Conservation (phyloP, 2,797 vertebrate genomes). For the Zalophus californianus region DNA sequence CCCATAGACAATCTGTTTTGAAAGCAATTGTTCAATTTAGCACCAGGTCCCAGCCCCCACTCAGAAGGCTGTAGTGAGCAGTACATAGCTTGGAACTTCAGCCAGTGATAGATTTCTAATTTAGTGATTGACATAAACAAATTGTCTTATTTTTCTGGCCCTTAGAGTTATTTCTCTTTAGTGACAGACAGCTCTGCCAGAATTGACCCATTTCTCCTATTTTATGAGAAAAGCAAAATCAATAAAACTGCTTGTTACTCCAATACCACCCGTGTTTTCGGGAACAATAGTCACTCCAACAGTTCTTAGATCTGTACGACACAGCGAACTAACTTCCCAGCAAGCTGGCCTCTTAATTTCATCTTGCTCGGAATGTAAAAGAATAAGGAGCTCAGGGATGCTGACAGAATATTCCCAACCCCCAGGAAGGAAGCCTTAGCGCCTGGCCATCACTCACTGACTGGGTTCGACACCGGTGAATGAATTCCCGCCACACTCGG, state of each 20-base stretch:
- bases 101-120: neutral
- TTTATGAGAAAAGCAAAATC: conserved; percentile 26
- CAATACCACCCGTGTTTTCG: neutral
- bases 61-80: neutral
- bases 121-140: neutral
- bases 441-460: conserved; percentile 53
- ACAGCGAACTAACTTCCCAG: neutral
- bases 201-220: conserved; percentile 1
- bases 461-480: conserved; percentile 79
- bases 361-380: conserved; percentile 75
- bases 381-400: conserved; percentile 68
- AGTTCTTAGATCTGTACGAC: conserved; percentile 8
- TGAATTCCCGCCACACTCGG: conserved; percentile 67
- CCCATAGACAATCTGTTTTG: neutral
- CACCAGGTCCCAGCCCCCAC: neutral
- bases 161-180: neutral
- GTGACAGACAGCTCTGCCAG: neutral
- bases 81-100: neutral
- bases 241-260: conserved; percentile 58
- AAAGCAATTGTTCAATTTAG: conserved; percentile 15
- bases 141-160: neutral
- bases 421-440: conserved; percentile 67
- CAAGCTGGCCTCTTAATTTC: conserved; percentile 47
- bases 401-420: conserved; percentile 67
- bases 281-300: neutral